Percentiles rank a stretch among this genome's conserved stretches.
These are phyloP conservation scores for Smutsia temminckii DNA, from an alignment of 2,797 vertebrate genomes.

Conservation along the genomic window DNA sequence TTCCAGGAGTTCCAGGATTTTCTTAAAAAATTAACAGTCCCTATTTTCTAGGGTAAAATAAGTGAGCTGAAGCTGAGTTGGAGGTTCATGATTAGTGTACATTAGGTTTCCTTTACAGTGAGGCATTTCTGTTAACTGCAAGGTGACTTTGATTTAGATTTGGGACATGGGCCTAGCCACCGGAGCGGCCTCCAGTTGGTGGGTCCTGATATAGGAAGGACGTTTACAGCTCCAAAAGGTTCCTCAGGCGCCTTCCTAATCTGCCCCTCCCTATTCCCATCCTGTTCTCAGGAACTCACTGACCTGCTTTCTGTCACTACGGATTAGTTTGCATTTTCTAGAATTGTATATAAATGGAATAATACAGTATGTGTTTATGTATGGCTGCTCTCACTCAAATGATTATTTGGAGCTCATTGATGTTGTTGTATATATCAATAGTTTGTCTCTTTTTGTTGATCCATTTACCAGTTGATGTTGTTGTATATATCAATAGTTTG, in stretches of 20 bases:
- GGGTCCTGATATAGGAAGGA: background rate
- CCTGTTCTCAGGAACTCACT: background rate
- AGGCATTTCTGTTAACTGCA: background rate
- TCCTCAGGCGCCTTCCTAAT: background rate
- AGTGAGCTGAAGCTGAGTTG: background rate
- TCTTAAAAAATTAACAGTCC: background rate
- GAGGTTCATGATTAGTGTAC: background rate
- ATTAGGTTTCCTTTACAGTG: background rate
- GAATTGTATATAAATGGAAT: background rate
- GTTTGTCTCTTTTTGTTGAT: background rate
- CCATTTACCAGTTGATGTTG: background rate
- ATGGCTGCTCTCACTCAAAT: background rate
- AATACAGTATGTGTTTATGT: background rate
- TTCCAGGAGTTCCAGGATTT: background rate
- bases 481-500: background rate
- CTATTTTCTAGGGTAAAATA: background rate
- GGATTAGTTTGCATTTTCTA: background rate
- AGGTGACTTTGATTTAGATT: background rate
- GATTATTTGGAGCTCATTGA: background rate
- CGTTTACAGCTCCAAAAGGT: background rate
- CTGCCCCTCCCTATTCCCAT: background rate
- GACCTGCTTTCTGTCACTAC: background rate
- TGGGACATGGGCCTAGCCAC: background rate
- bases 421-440: background rate
- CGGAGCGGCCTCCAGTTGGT: background rate